Evolutionary conservation across 64 coral and sea anemone genomes (phyloP), one percentile per base, ranked within the genome.

Genomic region (Hydrozoanthus tunicans): DNA sequence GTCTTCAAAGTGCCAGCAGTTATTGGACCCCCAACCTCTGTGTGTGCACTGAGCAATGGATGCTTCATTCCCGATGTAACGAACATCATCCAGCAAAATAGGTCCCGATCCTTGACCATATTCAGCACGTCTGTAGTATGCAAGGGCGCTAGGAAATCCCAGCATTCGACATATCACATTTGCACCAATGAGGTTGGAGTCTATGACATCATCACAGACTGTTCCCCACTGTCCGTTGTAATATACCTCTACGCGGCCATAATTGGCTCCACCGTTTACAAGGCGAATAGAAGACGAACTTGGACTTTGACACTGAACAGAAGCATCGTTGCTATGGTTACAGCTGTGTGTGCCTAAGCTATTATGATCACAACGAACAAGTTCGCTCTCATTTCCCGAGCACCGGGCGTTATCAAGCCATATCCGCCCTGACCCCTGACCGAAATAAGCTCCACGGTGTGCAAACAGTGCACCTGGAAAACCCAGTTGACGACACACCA

Each of bases 311-410:
- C 83, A 86, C 51, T 54, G 9, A 43, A 86, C 83, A 1, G 65
- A 86, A 53, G 83, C 83, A 71, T 86, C 32, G 83, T 86, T 86
- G 83, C 52, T 56, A 86, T 86, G 83, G 66, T 15, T 86, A 86
- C 83, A 86, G 14, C 83, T 26, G 14, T 86, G 83, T 13, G 4
- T 54, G 3, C 70, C 65, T 43, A 20, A 70, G 13, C 83, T 51
- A 13, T 56, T 64, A 25, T 86, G 51, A 71, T 5, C 6, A 7
- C 83, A 86, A 10, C 67, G 32, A 5, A 86, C 61, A 3, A 86
- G 12, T 2, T 56, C 1, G 2, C 6, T 73, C 13, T 86, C 83
- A 54, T 4, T 32, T 8, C 14, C 82, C 3, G 20, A 20, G 20
- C 20, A 20, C 20, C 20, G 20, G 20, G 68, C 59, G 32, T 85